A percentile compares a stretch with the other conserved stretches of the same genome.
Evolutionary conservation across 35 echinoderm and acorn worm genomes (phyloP).

Genomic region (Ptychodera flava): DNA sequence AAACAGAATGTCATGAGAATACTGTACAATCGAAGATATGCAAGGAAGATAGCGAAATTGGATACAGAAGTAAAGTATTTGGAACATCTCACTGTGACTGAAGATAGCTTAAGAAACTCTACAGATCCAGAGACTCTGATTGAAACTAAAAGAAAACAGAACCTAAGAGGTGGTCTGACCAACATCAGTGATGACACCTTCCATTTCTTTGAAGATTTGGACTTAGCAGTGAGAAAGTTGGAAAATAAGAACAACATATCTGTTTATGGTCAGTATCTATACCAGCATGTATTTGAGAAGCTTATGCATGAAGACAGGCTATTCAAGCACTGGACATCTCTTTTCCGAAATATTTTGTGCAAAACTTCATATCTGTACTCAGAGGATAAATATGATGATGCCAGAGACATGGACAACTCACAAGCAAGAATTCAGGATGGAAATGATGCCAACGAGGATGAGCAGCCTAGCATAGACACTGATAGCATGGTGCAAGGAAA

Average conservation of each 20-base stretch:
- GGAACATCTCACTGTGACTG: not conserved
- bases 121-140: not conserved
- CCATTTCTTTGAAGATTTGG: constrained; percentile 10
- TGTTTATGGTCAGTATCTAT: constrained; percentile 1
- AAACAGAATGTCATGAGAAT: not conserved
- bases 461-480: not conserved
- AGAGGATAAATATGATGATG: too few relatives aligned
- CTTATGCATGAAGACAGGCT: too few relatives aligned
- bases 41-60: not conserved
- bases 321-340: too few relatives aligned
- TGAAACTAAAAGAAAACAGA: constrained; percentile 6
- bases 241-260: constrained; percentile 3
- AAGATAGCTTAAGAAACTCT: not conserved
- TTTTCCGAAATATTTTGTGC: too few relatives aligned
- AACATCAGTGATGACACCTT: constrained; percentile 14
- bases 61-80: not conserved
- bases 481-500: too few relatives aligned
- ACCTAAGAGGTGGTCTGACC: not conserved
- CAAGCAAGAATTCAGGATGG: not conserved
- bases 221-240: constrained; percentile 8
- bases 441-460: not conserved
- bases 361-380: too few relatives aligned
- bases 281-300: not conserved
- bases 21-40: not conserved
- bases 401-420: not conserved